These are phyloP conservation scores for Hemibagrus guttatus DNA, from an alignment of 2,797 vertebrate genomes.

Conservation along the genomic window DNA sequence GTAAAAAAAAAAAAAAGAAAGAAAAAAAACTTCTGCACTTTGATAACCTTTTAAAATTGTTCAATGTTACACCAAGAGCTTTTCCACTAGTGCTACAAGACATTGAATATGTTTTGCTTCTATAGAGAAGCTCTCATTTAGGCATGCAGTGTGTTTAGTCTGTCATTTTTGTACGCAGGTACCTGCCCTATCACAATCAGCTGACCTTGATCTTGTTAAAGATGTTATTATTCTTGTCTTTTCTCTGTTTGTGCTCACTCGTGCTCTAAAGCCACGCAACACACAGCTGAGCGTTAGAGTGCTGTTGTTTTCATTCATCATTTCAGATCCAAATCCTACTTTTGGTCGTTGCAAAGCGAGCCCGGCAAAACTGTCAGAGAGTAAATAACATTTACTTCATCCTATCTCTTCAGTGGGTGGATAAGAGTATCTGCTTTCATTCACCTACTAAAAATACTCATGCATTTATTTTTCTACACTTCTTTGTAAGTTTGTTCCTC, in stretches of 20 bases:
- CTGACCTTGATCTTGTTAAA: neutral
- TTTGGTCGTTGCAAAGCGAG: neutral
- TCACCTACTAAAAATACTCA: constrained; percentile 24
- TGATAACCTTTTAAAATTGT: neutral
- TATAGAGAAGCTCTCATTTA: neutral
- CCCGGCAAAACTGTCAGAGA: neutral
- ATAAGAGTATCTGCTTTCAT: neutral
- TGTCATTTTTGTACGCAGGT: neutral
- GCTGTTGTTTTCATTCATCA: neutral
- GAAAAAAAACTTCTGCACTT: neutral
- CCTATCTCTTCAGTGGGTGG: neutral
- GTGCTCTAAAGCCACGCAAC: neutral
- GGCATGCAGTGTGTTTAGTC: neutral
- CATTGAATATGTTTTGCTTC: neutral
- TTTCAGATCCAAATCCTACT: neutral
- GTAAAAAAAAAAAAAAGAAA: neutral
- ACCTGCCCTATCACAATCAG: neutral
- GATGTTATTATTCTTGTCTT: neutral
- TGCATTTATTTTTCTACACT: constrained; percentile 2
- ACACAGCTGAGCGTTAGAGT: neutral
- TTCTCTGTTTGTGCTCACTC: neutral
- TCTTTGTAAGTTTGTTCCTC: neutral
- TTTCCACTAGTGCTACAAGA: neutral
- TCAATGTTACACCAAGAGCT: neutral
- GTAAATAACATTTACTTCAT: constrained; percentile 6